phyloP scores from a whole-genome alignment of 2,797 vertebrate species.

The Dallia pectoralis region DNA sequence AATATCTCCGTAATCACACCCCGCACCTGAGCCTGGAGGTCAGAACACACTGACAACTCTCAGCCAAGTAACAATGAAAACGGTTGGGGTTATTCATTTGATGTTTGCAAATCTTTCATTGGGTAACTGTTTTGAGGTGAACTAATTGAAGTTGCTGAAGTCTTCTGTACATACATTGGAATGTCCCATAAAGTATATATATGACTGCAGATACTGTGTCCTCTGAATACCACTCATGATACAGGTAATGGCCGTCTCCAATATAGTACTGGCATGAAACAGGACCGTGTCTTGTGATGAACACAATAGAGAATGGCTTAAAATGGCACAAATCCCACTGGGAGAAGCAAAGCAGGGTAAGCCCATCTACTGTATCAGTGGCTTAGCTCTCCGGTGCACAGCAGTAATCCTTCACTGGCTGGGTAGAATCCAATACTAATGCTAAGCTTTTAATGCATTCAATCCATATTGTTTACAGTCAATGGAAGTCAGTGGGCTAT shows the following conservation, averaged over 20 bases:
- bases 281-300: not conserved
- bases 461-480: constrained; percentile 4
- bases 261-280: not conserved
- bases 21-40: not conserved
- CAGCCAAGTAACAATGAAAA: not conserved
- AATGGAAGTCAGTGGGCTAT: not conserved
- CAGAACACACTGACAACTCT: not conserved
- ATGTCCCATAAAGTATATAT: not conserved
- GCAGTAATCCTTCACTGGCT: not conserved
- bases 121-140: not conserved
- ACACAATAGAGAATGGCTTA: not conserved
- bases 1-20: not conserved
- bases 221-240: not conserved
- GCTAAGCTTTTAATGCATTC: not conserved
- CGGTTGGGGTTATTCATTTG: not conserved
- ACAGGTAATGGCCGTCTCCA: not conserved
- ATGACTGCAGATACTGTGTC: not conserved
- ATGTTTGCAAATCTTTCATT: not conserved
- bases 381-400: not conserved
- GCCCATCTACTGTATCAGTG: not conserved
- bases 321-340: not conserved
- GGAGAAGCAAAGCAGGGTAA: not conserved
- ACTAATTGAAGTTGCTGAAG: not conserved
- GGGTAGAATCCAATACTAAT: too few relatives aligned
- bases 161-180: not conserved